Evolutionary conservation across 2,888 invertebrate genomes (phyloP).

Genomic region (Endotricha flammealis): DNA sequence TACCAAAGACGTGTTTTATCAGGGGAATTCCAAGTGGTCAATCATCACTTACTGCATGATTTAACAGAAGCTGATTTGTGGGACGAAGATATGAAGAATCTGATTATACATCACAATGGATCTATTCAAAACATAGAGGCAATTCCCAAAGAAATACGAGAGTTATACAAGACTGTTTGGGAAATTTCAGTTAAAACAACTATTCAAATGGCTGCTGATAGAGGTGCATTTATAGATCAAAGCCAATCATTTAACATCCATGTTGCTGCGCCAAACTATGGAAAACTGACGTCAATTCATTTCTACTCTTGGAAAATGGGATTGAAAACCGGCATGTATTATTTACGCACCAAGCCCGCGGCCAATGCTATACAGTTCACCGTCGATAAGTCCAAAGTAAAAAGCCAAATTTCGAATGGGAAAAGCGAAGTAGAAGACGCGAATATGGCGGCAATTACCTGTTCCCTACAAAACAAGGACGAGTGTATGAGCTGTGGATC

Average conservation of each 20-base stretch:
- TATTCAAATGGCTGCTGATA: slow-evolving; percentile 97
- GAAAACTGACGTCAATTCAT: slow-evolving; percentile 97
- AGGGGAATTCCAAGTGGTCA: slow-evolving; percentile 97
- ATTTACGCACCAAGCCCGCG: slow-evolving; percentile 96
- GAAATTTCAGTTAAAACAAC: slow-evolving; percentile 96
- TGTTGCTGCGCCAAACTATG: slow-evolving; percentile 95
- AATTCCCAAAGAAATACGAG: slow-evolving; percentile 91
- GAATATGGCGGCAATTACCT: slow-evolving; percentile 87
- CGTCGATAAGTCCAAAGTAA: slow-evolving; percentile 86
- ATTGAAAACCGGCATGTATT: slow-evolving; percentile 99
- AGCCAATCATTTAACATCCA: slow-evolving; percentile 99
- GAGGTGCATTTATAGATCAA: slow-evolving; percentile 99
- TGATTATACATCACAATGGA: slow-evolving; percentile 93
- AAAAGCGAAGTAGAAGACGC: slow-evolving; percentile 51
- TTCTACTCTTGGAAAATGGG: slow-evolving; percentile 98
- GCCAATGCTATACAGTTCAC: slow-evolving; percentile 98
- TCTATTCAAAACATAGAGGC: slow-evolving; percentile 92
- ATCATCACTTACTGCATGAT: slow-evolving; percentile 96
- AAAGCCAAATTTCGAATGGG: slow-evolving; percentile 35
- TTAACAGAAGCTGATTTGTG: slow-evolving; percentile 94
- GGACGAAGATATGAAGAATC: slow-evolving; percentile 97
- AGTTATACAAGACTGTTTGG: slow-evolving; percentile 97
- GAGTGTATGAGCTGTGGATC: slow-evolving; percentile 93
- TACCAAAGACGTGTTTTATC: slow-evolving; percentile 95
- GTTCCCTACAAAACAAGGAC: slow-evolving; percentile 92